Evolutionary conservation across 2,888 invertebrate species (phyloP).

Genomic region (Eucera pruinosa): DNA sequence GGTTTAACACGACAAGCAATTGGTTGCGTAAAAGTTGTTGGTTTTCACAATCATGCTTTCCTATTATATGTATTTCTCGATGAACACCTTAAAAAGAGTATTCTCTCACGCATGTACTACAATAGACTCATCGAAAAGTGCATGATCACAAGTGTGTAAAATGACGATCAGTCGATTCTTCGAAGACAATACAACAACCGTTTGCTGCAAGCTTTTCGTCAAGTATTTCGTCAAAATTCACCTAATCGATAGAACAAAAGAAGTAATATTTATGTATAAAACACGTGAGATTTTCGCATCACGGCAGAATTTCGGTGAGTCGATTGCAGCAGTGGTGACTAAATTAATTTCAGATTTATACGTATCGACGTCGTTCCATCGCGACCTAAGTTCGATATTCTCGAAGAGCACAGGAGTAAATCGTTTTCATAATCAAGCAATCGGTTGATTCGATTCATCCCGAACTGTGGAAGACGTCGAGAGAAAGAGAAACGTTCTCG

Average conservation of each 20-base stretch:
- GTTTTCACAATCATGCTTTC: not conserved
- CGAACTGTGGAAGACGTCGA: conserved; percentile 26
- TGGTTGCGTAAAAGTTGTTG: not conserved
- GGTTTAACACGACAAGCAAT: conserved; percentile 4
- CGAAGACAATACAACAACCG: too few relatives aligned
- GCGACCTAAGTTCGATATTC: too few relatives aligned
- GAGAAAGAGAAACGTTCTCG: conserved; percentile 25
- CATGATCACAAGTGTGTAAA: not conserved
- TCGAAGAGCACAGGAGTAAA: too few relatives aligned
- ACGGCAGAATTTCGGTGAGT: not conserved
- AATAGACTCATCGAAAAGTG: too few relatives aligned
- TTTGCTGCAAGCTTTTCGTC: not conserved
- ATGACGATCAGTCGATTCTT: not conserved
- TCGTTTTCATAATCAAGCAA: too few relatives aligned
- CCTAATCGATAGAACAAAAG: not conserved
- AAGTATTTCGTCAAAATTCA: too few relatives aligned
- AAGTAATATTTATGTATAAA: not conserved
- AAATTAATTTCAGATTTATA: not conserved
- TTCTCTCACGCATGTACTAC: not conserved
- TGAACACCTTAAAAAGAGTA: not conserved
- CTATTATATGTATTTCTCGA: not conserved
- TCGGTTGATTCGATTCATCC: not conserved
- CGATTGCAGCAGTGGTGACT: not conserved
- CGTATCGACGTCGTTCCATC: conserved; percentile 1
- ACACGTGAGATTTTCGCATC: not conserved